These are phyloP conservation scores for Bathynomus jamesi DNA, from an alignment of 1,140 invertebrate species.

Conservation along the genomic window DNA sequence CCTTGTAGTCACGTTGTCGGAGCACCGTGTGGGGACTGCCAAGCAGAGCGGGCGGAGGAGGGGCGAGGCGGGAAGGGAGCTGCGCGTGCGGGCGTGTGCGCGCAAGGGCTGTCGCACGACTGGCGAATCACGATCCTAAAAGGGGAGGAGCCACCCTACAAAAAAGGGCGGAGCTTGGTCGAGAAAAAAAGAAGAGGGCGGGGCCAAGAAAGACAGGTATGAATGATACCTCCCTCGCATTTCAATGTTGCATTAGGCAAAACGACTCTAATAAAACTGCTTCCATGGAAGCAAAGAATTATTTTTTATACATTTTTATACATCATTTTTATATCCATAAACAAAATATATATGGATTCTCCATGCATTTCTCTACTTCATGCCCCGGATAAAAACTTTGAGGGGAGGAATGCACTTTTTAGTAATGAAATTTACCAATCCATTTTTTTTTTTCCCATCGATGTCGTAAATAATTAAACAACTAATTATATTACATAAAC, in stretches of 20 bases:
- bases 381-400: too few relatives aligned
- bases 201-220: background rate
- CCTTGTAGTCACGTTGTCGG: background rate
- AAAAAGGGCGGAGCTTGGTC: background rate
- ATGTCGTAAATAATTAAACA: too few relatives aligned
- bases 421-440: too few relatives aligned
- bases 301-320: background rate
- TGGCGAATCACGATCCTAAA: background rate
- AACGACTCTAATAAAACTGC: constrained; percentile 1
- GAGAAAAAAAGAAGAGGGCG: background rate
- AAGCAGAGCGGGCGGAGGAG: background rate
- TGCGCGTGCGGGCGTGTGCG: background rate
- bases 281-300: background rate
- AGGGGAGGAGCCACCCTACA: background rate
- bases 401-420: too few relatives aligned
- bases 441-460: too few relatives aligned
- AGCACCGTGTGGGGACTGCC: background rate
- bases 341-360: background rate
- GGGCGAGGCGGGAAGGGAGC: background rate
- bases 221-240: background rate
- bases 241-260: background rate
- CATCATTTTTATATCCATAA: background rate
- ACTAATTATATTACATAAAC: too few relatives aligned
- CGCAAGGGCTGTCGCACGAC: background rate
- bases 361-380: too few relatives aligned